Evolutionary conservation across 1,140 invertebrate genomes (phyloP), one percentile per base, ranked within the genome.

Genomic region (Eciton burchellii): DNA sequence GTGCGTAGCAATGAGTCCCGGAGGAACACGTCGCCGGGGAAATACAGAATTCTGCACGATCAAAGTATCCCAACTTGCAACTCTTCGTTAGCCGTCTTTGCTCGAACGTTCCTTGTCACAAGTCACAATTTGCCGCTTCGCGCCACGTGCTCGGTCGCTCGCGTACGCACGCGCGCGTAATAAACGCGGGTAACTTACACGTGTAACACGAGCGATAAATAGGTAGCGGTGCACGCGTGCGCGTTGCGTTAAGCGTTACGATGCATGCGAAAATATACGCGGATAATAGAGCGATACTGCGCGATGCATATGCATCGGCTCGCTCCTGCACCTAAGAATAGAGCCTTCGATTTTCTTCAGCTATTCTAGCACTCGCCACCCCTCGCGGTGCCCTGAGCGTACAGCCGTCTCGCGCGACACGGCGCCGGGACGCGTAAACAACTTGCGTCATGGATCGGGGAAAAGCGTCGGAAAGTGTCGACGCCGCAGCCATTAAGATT

Each of bases 281-380:
- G 77, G 35, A 9, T 41, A 70, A 59, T 59, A 60, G 41, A 43
- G 24, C 45, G 68, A 63, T 65, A 66, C 47, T n/a, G 24, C 45
- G 29, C 35, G 26, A 59, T 43, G 24, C 35, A 79, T 70, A 57
- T 57, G 41, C 63, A 57, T 57, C 49, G 62, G 56, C 49, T 68
- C 62, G 49, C 63, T 65, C 47, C 62, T 16, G 54, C 35, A 16
- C 63, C 74, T 79, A 70, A 79, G 74, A 79, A 79, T 79, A 79
- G 74, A 79, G 63, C 49, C 74, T 79, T 79, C 74, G 74, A 79
- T 79, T 70, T 79, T 79, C 74, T 79, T 79, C 21, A 21, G 49
- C 49, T 77, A 77, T 77, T 77, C 73, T 12, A 77, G 62, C 62
- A 16, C 11, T 45, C 54, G 68, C 62, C n/a, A n/a, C n/a, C n/a